These are phyloP conservation scores for Nothoprocta pentlandii DNA, from an alignment of 2,113 vertebrate species.

Conservation along the genomic window DNA sequence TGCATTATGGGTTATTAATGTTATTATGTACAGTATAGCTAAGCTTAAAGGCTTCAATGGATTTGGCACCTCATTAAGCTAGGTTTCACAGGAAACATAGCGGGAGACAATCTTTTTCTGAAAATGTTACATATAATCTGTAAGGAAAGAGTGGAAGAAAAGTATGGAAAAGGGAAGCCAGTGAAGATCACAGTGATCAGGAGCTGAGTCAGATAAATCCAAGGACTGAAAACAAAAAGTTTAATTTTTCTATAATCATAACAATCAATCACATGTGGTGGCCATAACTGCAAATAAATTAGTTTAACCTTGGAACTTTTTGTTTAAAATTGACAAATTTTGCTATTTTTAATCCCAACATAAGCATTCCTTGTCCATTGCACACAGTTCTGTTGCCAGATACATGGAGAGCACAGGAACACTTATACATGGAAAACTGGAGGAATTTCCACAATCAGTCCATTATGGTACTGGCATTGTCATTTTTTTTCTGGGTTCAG, in stretches of 20 bases:
- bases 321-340: conserved; percentile 41
- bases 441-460: conserved; percentile 3
- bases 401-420: conserved; percentile 23
- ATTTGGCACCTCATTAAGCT: not conserved
- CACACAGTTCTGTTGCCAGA: not conserved
- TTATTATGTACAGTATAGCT: not conserved
- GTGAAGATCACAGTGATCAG: not conserved
- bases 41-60: not conserved
- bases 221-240: not conserved
- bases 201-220: conserved; percentile 13
- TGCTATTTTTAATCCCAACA: not conserved
- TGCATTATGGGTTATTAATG: not conserved
- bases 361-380: conserved; percentile 19
- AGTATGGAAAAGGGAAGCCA: not conserved
- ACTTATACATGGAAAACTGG: not conserved
- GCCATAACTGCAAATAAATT: conserved; percentile 59
- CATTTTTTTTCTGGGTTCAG: conserved; percentile 18
- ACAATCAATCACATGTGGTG: conserved; percentile 26
- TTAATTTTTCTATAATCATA: conserved; percentile 6
- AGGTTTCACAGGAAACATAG: not conserved
- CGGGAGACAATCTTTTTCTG: not conserved
- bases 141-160: not conserved
- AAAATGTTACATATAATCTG: not conserved
- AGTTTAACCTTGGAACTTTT: conserved; percentile 42
- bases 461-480: not conserved